These are phyloP conservation scores for Drosophila acutilabella DNA, from an alignment of 2,888 invertebrate genomes.

Conservation along the genomic window DNA sequence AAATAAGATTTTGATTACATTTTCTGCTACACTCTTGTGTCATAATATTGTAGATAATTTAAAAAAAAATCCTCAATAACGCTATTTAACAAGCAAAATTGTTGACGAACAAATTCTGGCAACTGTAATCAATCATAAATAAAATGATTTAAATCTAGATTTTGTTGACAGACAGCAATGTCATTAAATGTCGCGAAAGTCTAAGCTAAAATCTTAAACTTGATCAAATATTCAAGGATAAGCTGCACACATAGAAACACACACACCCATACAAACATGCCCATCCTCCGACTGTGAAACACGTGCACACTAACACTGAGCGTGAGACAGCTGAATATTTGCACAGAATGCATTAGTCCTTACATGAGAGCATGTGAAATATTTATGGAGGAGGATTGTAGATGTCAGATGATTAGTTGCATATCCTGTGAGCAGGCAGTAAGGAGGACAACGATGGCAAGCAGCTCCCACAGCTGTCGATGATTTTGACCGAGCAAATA, in stretches of 20 bases:
- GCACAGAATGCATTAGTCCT: constrained; percentile 65
- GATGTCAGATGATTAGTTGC: constrained; percentile 77
- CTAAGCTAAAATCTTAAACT: background rate
- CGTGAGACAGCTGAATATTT: constrained; percentile 53
- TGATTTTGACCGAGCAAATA: constrained; percentile 73
- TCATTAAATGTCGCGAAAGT: background rate
- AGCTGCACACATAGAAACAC: background rate
- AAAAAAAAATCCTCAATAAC: too few species aligned
- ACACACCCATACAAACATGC: background rate
- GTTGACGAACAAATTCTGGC: too few species aligned
- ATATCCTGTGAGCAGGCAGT: constrained; percentile 49
- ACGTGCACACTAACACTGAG: constrained; percentile 5
- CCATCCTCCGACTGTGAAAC: background rate
- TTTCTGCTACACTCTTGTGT: too few species aligned
- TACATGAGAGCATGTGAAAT: constrained; percentile 71
- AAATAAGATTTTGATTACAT: too few species aligned
- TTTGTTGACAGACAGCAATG: background rate
- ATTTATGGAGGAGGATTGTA: constrained; percentile 67
- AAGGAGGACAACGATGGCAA: background rate
- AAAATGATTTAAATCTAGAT: background rate
- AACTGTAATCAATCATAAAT: background rate
- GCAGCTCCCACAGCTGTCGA: constrained; percentile 56
- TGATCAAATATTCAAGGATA: constrained; percentile 15
- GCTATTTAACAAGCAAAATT: too few species aligned
- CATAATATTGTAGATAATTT: too few species aligned